Evolutionary conservation across 2,888 invertebrate genomes (phyloP), one percentile per base, ranked within the genome.

Genomic region (Alloscopus bannaensis): DNA sequence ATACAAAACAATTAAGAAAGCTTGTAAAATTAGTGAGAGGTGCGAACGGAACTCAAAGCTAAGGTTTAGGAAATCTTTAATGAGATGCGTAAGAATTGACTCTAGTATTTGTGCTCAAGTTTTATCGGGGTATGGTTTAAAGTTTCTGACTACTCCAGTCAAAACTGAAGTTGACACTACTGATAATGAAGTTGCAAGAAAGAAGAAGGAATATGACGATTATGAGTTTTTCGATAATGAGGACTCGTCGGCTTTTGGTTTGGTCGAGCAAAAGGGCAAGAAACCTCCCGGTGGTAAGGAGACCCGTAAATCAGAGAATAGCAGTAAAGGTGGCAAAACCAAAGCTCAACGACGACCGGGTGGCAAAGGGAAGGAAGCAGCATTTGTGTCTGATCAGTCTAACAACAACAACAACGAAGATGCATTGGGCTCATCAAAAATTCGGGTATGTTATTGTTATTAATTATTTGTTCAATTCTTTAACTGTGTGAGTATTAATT

Each of bases 31-130:
- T 3, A 84, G 75, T 78, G 81, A 83, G 29, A 82, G 68, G 22
- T 62, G 81, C 57, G 84, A 84, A 42, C 36, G 31, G 31, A 72
- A 66, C 40, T 68, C 68, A 40, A 83, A 84, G 28, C 64, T 65
- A 69, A 78, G 80, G 36, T 81, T 84, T 66, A 79, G 84, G 13
- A 57, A 84, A 29, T 83, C 84, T 0, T 59, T 86, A n/a, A 45
- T 86, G 8, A 60, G 76, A 6, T 82, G 83, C 68, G 83, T 83
- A 6, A 28, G 72, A 55, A 80, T 78, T n/a, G 82, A 86, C 65
- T 66, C 84, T 18, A 81, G 81, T 60, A 64, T 70, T 29, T 84
- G 84, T 83, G 84, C 86, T 73, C 80, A 86, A 76, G 76, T 81
- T 62, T 68, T 83, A 42, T 31, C 55, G 28, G 75, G 75, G 18